Percentiles rank a stretch among this genome's conserved stretches.
Evolutionary conservation across 2,113 vertebrate genomes (phyloP).

Genomic region (Procavia capensis): DNA sequence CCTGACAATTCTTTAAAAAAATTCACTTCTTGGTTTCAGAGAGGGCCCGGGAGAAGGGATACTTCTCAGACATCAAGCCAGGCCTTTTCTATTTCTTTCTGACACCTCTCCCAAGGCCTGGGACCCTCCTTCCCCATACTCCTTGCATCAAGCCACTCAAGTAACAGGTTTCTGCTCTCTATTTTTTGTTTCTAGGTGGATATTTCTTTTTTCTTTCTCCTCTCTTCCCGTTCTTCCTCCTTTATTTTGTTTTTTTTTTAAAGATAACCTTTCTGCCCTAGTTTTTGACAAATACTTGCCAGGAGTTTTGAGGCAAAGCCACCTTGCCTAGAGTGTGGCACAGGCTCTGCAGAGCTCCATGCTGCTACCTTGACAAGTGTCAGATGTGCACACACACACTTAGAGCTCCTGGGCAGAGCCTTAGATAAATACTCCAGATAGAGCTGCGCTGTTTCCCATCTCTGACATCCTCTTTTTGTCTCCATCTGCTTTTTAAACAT

Average conservation of each 20-base stretch:
- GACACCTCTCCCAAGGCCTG: not conserved
- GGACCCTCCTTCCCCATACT: not conserved
- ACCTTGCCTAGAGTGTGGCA: not conserved
- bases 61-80: not conserved
- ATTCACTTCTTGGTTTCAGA: not conserved
- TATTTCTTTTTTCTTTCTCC: not conserved
- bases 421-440: not conserved
- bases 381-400: not conserved
- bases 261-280: constrained; percentile 11
- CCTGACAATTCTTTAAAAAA: not conserved
- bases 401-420: not conserved
- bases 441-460: not conserved
- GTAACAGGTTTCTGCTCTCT: not conserved
- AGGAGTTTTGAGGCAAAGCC: not conserved
- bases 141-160: accelerated
- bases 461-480: not conserved
- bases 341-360: not conserved
- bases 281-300: constrained; percentile 41
- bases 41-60: not conserved
- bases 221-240: no score
- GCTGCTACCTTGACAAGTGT: constrained; percentile 29
- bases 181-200: not conserved
- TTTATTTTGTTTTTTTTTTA: not conserved
- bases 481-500: not conserved
- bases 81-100: not conserved